These are phyloP conservation scores for Siderastrea radians DNA, from an alignment of 92 coral and sea anemone genomes.

Conservation along the genomic window DNA sequence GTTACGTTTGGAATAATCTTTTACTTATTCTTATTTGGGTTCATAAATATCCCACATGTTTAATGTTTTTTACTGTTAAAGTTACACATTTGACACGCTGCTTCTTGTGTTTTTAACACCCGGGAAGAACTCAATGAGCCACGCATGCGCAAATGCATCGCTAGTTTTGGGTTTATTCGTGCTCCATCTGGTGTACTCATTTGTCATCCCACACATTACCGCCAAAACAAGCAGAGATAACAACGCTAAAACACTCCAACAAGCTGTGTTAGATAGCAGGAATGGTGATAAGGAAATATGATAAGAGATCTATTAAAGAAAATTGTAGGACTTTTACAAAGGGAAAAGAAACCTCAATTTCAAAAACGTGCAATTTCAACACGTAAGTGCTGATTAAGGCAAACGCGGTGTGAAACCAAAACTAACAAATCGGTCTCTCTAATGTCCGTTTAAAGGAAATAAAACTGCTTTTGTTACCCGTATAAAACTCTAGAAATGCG, in stretches of 20 bases:
- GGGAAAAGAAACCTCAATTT: neutral
- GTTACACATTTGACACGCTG: neutral
- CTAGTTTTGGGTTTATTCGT: conserved; percentile 36
- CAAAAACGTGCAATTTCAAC: neutral
- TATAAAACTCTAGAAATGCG: conserved; percentile 21
- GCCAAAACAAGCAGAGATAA: conserved; percentile 21
- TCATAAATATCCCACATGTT: neutral
- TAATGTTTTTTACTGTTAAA: neutral
- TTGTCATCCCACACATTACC: conserved; percentile 38
- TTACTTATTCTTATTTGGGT: neutral
- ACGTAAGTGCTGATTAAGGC: neutral
- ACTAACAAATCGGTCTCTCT: conserved; percentile 27
- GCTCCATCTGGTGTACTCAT: conserved; percentile 21
- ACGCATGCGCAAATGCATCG: conserved; percentile 59
- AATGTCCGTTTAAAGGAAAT: conserved; percentile 26
- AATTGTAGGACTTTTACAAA: neutral
- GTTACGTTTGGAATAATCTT: neutral
- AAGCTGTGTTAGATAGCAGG: conserved; percentile 18
- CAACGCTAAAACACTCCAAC: neutral
- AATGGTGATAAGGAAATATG: neutral
- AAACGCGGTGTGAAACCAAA: conserved; percentile 3
- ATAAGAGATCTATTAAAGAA: neutral
- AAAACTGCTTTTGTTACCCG: neutral
- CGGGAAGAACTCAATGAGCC: neutral
- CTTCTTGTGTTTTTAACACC: neutral